Conservation (phyloP, 2,113 vertebrate genomes). For the Empidonax alnorum region DNA sequence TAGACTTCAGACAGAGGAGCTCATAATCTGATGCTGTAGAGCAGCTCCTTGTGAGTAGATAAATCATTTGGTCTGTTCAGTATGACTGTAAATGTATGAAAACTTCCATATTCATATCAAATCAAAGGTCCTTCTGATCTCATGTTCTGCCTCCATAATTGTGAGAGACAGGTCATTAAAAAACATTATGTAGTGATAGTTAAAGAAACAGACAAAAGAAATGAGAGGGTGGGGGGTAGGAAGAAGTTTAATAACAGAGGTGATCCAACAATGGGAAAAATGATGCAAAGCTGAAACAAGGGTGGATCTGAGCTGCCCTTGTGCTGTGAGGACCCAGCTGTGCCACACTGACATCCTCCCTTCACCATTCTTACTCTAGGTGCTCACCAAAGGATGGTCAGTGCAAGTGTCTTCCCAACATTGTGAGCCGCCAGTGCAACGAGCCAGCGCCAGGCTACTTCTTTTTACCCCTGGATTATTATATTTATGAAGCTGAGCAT, state of each 20-base stretch:
- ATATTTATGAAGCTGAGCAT: conserved; percentile 87
- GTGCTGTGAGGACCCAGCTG: not conserved
- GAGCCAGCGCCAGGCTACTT: conserved; percentile 82
- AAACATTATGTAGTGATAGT: not conserved
- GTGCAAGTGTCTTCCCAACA: conserved; percentile 83
- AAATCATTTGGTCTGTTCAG: not conserved
- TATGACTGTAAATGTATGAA: not conserved
- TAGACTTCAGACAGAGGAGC: not conserved
- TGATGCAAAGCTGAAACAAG: not conserved
- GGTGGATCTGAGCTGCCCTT: not conserved
- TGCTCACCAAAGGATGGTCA: conserved; percentile 79
- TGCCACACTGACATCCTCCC: not conserved
- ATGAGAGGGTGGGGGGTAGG: not conserved
- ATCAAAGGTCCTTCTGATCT: not conserved
- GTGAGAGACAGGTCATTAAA: not conserved
- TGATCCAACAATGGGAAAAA: not conserved
- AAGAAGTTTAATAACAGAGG: not conserved
- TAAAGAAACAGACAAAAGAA: not conserved
- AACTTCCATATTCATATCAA: not conserved
- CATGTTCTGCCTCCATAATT: not conserved
- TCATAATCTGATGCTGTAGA: not conserved
- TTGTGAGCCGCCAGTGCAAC: conserved; percentile 78
- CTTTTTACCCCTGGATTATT: conserved; percentile 84
- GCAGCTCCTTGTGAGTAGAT: not conserved
- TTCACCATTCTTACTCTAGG: conserved; percentile 45